Conservation (phyloP, 1,140 invertebrate species). For the Pygmarrhopalites habei region DNA sequence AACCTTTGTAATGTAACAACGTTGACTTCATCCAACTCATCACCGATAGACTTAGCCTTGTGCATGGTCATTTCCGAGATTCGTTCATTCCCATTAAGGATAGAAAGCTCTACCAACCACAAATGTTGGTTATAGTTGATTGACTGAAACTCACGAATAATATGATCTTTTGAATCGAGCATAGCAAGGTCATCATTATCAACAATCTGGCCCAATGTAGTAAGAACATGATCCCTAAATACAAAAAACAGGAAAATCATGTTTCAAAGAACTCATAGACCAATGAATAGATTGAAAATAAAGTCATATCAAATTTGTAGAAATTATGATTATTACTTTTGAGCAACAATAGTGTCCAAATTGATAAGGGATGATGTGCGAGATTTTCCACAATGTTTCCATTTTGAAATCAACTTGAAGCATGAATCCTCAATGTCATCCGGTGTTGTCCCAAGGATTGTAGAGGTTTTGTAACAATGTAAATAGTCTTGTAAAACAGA, state of each 20-base stretch:
- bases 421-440: slow-evolving; percentile 4
- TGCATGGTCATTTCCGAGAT: not conserved
- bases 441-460: not conserved
- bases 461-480: slow-evolving; percentile 1
- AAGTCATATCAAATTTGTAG: no score
- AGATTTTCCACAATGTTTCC: slow-evolving; percentile 9
- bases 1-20: slow-evolving; percentile 16
- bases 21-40: no score
- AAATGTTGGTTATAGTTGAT: slow-evolving; percentile 23
- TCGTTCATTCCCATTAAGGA: not conserved
- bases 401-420: slow-evolving; percentile 16
- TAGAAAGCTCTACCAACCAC: slow-evolving; percentile 18
- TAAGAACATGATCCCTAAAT: slow-evolving; percentile 19
- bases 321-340: slow-evolving; percentile 28
- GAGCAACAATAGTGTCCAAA: slow-evolving; percentile 15
- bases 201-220: slow-evolving; percentile 3
- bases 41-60: slow-evolving; percentile 2
- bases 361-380: not conserved
- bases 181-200: slow-evolving; percentile 1
- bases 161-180: slow-evolving; percentile 11
- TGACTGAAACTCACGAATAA: slow-evolving; percentile 3
- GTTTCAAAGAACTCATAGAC: not conserved
- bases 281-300: slow-evolving; percentile 5
- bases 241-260: not conserved
- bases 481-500: slow-evolving; percentile 21